Evolutionary conservation across 2,113 vertebrate genomes (phyloP), one percentile per base, ranked within the genome.

Genomic region (Phalacrocorax pelagicus): DNA sequence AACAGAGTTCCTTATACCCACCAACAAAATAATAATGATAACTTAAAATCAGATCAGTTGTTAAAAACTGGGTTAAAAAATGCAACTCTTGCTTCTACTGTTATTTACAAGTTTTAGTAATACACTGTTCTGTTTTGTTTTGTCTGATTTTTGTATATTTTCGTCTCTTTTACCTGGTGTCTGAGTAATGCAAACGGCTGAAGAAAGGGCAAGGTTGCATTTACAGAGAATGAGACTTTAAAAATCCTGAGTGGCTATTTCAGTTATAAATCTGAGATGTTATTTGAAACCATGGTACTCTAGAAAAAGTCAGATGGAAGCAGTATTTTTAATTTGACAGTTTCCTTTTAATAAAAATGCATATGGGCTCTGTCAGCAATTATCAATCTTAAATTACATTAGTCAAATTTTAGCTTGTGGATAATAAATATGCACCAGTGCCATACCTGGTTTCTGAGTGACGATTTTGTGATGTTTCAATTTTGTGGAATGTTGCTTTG

Each of bases 361-460:
- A 47, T 47, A 46, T 49, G 94, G 85, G 72, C 65, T 96, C 66
- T 70, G 80, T 96, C 90, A 36, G 62, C 94, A 91, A 94, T 94
- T 89, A 90, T 91, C 81, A 90, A 3, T 77, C 84, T 83, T 62
- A 88, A 88, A 73, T 88, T 77, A 47, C 5, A 29, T 87, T 66
- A 88, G 62, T 51, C 32, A 88, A 24, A 82, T 91, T 88, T 82
- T 66, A 81, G 58, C 42, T 94, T 2, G 1, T 95, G 74, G 71
- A 66, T 88, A 90, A 75, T 88, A 92, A 81, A 90, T 72, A 13
- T 42, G 36, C 10, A 57, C 82, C 70, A 75, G 65, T 7, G 15
- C 83, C 38, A n/a, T 58, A 54, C 62, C 52, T 83, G 69, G 20
- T 87, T 82, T 91, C 12, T 86, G 77, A 81, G 79, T 87, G 71